Evolutionary conservation across 2,888 invertebrate genomes (phyloP).

Genomic region (Tyria jacobaeae): DNA sequence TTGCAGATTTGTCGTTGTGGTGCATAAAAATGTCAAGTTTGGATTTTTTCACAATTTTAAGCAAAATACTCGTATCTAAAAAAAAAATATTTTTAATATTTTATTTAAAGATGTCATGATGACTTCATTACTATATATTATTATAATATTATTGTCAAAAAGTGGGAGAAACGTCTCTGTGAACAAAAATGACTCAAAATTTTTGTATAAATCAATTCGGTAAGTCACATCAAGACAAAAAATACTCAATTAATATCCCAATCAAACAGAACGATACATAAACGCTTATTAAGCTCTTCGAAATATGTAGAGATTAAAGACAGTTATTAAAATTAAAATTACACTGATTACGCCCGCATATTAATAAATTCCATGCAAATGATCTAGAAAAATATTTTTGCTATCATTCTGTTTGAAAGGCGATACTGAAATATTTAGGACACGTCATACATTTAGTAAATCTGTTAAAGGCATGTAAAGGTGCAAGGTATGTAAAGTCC

Average conservation of each 20-base stretch:
- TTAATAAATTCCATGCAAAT: slow-evolving; percentile 26
- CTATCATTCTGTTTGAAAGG: slow-evolving; percentile 11
- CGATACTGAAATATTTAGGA: slow-evolving; percentile 33
- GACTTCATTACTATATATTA: no score
- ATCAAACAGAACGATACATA: background rate
- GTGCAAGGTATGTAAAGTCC: no score
- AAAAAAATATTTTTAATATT: no score
- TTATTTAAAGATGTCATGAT: no score
- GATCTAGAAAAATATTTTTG: slow-evolving; percentile 22
- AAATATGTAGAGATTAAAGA: background rate
- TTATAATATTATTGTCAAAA: no score
- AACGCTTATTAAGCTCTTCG: background rate
- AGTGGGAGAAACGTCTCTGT: no score
- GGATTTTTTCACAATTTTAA: no score
- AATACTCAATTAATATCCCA: background rate
- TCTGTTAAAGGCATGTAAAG: no score
- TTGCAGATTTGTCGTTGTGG: no score
- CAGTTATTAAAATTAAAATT: slow-evolving; percentile 7
- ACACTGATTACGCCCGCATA: slow-evolving; percentile 33
- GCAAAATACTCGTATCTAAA: no score
- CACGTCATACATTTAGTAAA: no score
- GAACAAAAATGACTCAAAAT: background rate
- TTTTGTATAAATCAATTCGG: background rate
- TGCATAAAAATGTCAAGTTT: no score
- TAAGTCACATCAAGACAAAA: background rate